Conservation (phyloP, 2,888 invertebrate genomes). For the Linhomoeus sp. region DNA sequence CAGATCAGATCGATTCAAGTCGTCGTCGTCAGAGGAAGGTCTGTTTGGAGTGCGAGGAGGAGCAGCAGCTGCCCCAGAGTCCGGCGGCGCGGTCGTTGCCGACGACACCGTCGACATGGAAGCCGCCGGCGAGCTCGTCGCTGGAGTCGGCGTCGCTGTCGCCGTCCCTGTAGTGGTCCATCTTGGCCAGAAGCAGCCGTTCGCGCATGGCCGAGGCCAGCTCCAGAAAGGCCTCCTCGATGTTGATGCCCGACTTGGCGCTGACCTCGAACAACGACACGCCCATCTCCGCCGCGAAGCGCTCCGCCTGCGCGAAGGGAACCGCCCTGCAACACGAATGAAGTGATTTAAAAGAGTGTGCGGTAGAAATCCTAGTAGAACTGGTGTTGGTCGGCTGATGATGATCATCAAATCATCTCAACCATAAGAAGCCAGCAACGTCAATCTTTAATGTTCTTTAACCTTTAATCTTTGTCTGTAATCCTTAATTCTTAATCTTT, state of each 20-base stretch:
- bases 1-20: no score
- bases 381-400: background rate
- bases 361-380: no score
- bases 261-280: constrained; percentile 23
- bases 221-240: constrained; percentile 24
- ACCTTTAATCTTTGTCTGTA: no score
- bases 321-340: background rate
- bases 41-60: no score
- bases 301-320: constrained; percentile 5
- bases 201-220: constrained; percentile 25
- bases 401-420: no score
- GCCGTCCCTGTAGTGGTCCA: constrained; percentile 10
- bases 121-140: constrained; percentile 19
- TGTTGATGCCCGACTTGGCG: constrained; percentile 13
- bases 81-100: constrained; percentile 12
- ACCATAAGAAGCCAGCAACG: no score
- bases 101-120: constrained; percentile 27
- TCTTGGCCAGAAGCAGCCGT: constrained; percentile 13
- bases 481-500: no score
- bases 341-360: no score
- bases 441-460: no score
- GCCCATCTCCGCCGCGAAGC: constrained; percentile 20
- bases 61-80: constrained; percentile 1
- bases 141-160: constrained; percentile 7
- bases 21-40: no score